Base-by-base conservation (phyloP, 2,888 invertebrate species). In the Hypena proboscidalis region DNA sequence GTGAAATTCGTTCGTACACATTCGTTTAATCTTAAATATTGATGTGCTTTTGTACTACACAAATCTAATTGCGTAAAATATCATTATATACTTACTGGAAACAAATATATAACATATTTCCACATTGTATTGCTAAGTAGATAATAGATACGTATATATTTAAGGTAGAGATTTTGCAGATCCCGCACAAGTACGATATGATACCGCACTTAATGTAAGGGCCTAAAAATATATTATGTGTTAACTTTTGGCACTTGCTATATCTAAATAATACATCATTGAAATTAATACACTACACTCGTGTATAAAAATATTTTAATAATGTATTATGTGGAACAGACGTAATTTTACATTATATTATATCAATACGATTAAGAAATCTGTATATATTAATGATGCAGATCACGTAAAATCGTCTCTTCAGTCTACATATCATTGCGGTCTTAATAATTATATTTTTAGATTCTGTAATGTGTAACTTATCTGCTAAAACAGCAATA, bases 401-500 rank as follows among this genome's bases (percentile, higher is more conserved):
- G 23, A 47, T 17, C 21, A 21, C 6, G 22, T 32, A 11, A 4
- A 26, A 21, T 51, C 34, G 14, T 23, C 36, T 22, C 39, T 29
- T 40, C 34, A 35, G 40, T 51, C 47, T 27, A 50, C 33, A 9
- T 37, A 4, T 55, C 10, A 38, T 23, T 34, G 46, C 58, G 42
- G 45, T 44, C 38, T 38, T 50, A 54, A 45, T 38, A 25, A 43
- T 36, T 59, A 59, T 67, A 67, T 68, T 69, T 70, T 55, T 50
- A 58, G 59, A 58, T 39, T 34, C 4, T 49, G 39, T 49, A 46
- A 52, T 42, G 58, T 33, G 58, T 71, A 60, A 57, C 47, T 62
- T 77, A 65, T 74, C 76, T 67, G 77, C 79, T 77, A 74, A 61
- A 72, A 67, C 79, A 86, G 85, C 83, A 85, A 88, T 88, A 85